These are phyloP conservation scores for Tamandua tetradactyla DNA, from an alignment of 2,797 vertebrate species.

Conservation along the genomic window DNA sequence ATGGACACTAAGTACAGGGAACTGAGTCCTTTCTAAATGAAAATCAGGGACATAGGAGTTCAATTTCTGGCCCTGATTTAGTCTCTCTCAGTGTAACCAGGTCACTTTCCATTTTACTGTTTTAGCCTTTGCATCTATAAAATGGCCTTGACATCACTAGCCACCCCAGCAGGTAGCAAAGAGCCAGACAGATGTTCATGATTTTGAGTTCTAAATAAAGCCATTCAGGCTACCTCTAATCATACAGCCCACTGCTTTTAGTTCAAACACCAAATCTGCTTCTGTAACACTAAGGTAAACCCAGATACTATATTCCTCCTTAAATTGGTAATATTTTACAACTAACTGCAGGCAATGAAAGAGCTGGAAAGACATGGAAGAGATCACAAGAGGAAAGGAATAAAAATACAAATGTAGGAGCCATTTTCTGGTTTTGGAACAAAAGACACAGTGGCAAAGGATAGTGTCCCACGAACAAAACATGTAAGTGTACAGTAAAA, in stretches of 20 bases:
- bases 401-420: slow-evolving; percentile 52
- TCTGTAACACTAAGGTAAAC: slow-evolving; percentile 5
- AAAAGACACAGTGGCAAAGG: slow-evolving; percentile 48
- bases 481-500: not conserved
- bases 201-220: slow-evolving; percentile 51
- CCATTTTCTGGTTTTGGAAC: slow-evolving; percentile 32
- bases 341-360: slow-evolving; percentile 39
- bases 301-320: not conserved
- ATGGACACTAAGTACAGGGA: not conserved
- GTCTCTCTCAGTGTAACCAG: not conserved
- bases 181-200: not conserved
- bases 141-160: not conserved
- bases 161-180: not conserved
- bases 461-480: not conserved
- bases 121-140: slow-evolving; percentile 22
- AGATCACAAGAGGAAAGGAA: not conserved
- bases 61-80: slow-evolving; percentile 1
- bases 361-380: not conserved
- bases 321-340: slow-evolving; percentile 47
- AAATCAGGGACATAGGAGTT: not conserved
- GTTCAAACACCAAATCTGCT: slow-evolving; percentile 19
- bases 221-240: not conserved
- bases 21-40: not conserved
- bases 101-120: not conserved
- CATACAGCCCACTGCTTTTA: not conserved